Conservation (phyloP, 2,888 invertebrate species). For the Lucinisca nassula region DNA sequence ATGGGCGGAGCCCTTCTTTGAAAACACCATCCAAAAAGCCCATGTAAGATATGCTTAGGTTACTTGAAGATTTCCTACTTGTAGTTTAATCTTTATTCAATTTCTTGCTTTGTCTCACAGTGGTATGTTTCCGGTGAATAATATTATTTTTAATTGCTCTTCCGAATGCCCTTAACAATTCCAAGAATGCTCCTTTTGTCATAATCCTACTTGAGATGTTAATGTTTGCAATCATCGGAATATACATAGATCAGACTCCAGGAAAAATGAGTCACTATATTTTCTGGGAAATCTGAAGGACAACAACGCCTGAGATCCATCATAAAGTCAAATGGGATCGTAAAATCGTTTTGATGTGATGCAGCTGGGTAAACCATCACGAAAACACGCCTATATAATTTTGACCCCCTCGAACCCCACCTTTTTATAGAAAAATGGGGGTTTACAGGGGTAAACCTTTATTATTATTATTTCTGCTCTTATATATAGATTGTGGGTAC, state of each 20-base stretch:
- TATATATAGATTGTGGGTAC: too few relatives aligned
- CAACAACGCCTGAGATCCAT: constrained; percentile 49
- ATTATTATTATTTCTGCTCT: too few relatives aligned
- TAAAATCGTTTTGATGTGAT: background rate
- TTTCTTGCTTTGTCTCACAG: background rate
- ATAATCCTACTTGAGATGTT: constrained; percentile 2
- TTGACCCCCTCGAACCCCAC: too few relatives aligned
- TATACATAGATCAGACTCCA: constrained; percentile 42
- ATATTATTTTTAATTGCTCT: constrained; percentile 22
- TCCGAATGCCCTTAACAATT: constrained; percentile 34
- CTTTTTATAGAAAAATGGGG: too few relatives aligned
- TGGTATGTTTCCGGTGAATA: constrained; percentile 38
- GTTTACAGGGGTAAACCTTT: too few relatives aligned
- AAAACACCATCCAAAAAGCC: constrained; percentile 62
- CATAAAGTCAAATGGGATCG: constrained; percentile 62
- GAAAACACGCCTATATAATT: constrained; percentile 33
- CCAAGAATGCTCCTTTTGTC: constrained; percentile 38
- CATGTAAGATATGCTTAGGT: constrained; percentile 71
- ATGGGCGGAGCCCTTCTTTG: too few relatives aligned
- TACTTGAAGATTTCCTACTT: constrained; percentile 66
- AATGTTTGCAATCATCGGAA: constrained; percentile 47
- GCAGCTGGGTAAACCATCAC: constrained; percentile 38
- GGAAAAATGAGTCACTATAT: constrained; percentile 30
- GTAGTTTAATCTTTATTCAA: background rate
- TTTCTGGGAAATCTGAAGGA: background rate